phyloP scores from a whole-genome alignment of 2,888 invertebrate species.

The Drosophila aldrichi region DNA sequence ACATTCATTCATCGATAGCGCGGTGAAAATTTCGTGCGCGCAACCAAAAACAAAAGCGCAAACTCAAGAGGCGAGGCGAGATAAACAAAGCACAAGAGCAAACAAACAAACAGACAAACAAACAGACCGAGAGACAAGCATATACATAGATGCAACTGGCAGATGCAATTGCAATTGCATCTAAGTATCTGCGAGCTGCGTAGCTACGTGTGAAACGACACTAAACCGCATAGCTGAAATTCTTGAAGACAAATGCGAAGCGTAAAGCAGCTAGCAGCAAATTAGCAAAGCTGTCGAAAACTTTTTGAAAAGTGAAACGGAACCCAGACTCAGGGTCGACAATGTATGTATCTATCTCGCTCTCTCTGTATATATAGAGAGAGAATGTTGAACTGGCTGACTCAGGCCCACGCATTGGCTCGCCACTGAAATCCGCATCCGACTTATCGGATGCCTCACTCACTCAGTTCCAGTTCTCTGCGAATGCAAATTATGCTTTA shows the following conservation, averaged over 20 bases:
- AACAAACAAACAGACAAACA: constrained; percentile 32
- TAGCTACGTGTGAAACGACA: constrained; percentile 73
- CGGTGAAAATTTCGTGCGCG: constrained; percentile 64
- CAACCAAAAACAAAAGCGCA: constrained; percentile 56
- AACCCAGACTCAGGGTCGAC: constrained; percentile 71
- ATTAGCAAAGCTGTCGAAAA: constrained; percentile 53
- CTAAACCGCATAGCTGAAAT: constrained; percentile 71
- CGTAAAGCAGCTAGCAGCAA: constrained; percentile 21
- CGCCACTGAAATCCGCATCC: constrained; percentile 72
- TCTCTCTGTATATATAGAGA: background rate
- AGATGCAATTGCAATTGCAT: constrained; percentile 52
- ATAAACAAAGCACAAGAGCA: constrained; percentile 45
- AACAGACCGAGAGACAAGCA: background rate
- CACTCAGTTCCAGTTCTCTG: background rate
- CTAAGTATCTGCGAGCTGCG: constrained; percentile 34
- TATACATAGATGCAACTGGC: constrained; percentile 10
- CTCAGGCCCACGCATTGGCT: constrained; percentile 67
- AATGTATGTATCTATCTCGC: background rate
- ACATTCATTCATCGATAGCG: constrained; percentile 69
- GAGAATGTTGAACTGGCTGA: constrained; percentile 49
- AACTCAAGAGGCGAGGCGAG: constrained; percentile 31
- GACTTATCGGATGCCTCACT: constrained; percentile 51
- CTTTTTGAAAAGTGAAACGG: constrained; percentile 75
- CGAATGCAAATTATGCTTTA: constrained; percentile 46
- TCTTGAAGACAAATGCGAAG: constrained; percentile 22